Conservation (phyloP, 2,113 vertebrate genomes). For the Aegypius monachus region DNA sequence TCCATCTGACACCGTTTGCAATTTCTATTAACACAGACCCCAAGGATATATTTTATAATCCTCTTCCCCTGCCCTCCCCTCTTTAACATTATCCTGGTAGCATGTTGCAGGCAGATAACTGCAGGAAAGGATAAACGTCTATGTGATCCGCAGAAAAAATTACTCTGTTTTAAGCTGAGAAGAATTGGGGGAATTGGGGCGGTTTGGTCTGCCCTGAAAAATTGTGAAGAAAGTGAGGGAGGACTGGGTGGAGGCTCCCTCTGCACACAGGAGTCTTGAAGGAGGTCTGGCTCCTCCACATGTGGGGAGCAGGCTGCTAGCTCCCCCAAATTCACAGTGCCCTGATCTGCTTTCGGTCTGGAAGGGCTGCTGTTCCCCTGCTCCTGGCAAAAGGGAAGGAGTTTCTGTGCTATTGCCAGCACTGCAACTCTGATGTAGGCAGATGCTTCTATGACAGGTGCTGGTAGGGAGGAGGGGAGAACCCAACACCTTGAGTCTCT, state of each 20-base stretch:
- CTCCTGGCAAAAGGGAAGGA: not conserved
- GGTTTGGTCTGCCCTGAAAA: not conserved
- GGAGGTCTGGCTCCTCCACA: not conserved
- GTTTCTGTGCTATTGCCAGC: not conserved
- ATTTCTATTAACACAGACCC: not conserved
- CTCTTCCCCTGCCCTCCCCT: not conserved
- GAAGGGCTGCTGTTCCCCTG: not conserved
- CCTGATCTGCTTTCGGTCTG: fast-evolving
- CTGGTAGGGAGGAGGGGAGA: not conserved
- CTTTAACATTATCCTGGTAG: not conserved
- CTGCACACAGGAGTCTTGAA: not conserved
- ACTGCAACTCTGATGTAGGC: not conserved
- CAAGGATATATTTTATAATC: not conserved
- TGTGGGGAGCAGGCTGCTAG: not conserved
- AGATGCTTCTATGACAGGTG: not conserved
- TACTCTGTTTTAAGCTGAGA: not conserved
- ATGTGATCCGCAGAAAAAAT: not conserved
- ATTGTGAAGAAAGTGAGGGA: not conserved
- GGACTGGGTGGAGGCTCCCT: not conserved
- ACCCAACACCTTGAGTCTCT: not conserved
- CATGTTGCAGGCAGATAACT: not conserved
- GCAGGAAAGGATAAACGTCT: not conserved
- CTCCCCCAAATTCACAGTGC: not conserved
- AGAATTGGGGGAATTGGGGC: not conserved
- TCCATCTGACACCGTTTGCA: not conserved